Percentiles rank a stretch among this genome's conserved stretches.
Conservation (phyloP, 2,797 vertebrate genomes). For the Sebastes glaucus region DNA sequence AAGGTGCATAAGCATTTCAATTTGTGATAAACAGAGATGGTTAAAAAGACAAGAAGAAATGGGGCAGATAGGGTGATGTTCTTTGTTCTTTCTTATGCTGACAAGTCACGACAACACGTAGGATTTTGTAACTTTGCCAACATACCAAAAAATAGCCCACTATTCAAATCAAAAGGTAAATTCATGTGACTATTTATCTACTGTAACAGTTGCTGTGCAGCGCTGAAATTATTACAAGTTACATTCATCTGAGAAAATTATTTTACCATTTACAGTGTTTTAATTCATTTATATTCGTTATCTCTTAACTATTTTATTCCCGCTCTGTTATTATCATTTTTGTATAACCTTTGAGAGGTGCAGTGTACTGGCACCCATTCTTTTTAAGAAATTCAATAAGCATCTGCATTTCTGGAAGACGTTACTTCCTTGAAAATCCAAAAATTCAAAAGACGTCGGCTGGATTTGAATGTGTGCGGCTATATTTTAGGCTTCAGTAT, state of each 20-base stretch:
- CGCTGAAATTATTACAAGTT: not conserved
- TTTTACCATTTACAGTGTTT: not conserved
- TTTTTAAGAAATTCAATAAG: not conserved
- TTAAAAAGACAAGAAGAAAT: slow-evolving; percentile 50
- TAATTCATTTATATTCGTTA: not conserved
- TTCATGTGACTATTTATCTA: not conserved
- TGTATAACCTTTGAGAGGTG: not conserved
- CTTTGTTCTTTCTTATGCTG: slow-evolving; percentile 14
- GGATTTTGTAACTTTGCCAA: slow-evolving; percentile 8
- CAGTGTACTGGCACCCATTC: not conserved
- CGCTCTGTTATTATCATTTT: not conserved
- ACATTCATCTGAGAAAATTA: not conserved
- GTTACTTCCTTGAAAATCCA: not conserved
- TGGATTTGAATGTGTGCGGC: not conserved
- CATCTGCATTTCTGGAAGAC: not conserved
- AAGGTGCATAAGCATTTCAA: slow-evolving; percentile 37
- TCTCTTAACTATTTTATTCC: not conserved
- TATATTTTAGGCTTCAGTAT: not conserved
- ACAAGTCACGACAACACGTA: slow-evolving; percentile 7
- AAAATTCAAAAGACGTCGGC: not conserved
- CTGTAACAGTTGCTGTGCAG: not conserved
- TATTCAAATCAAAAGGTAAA: not conserved
- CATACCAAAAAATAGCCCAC: not conserved
- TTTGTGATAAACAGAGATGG: slow-evolving; percentile 59
- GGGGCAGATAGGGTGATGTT: slow-evolving; percentile 19